Conservation (phyloP, 2,113 vertebrate genomes). For the Podarcis muralis region DNA sequence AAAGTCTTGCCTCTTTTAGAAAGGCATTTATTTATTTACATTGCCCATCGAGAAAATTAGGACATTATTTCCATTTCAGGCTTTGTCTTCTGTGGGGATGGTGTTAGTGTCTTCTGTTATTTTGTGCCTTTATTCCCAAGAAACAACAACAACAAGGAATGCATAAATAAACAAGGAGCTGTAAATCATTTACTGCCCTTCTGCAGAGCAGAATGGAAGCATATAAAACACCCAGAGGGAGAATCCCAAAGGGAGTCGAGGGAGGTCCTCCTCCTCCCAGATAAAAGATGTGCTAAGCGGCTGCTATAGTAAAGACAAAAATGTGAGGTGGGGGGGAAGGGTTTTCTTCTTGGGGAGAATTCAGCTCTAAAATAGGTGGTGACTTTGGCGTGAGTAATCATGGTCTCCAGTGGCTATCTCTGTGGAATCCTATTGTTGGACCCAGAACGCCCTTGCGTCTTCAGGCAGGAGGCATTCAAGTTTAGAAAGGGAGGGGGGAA, state of each 20-base stretch:
- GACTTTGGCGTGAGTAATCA: constrained; percentile 58
- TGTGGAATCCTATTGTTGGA: constrained; percentile 80
- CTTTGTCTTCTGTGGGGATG: neutral
- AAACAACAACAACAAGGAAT: neutral
- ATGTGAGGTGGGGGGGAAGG: accelerated
- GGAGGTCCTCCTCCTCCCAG: neutral
- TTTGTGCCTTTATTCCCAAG: neutral
- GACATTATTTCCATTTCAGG: neutral
- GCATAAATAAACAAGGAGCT: neutral
- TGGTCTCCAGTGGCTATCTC: constrained; percentile 69
- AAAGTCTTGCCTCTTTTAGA: neutral
- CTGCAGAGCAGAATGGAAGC: neutral
- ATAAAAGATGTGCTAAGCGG: neutral
- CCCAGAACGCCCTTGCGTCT: constrained; percentile 63
- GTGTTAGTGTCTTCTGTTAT: accelerated
- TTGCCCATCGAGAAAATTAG: neutral
- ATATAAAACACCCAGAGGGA: neutral
- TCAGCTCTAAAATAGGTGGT: neutral
- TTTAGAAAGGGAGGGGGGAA: neutral
- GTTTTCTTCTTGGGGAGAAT: neutral
- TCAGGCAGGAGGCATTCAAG: neutral
- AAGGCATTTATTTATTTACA: neutral
- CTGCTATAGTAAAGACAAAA: constrained; percentile 20
- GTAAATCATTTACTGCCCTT: neutral
- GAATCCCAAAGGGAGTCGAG: neutral